These are phyloP conservation scores for Etia nguti DNA, from an alignment of 2,113 vertebrate genomes.

Conservation along the genomic window DNA sequence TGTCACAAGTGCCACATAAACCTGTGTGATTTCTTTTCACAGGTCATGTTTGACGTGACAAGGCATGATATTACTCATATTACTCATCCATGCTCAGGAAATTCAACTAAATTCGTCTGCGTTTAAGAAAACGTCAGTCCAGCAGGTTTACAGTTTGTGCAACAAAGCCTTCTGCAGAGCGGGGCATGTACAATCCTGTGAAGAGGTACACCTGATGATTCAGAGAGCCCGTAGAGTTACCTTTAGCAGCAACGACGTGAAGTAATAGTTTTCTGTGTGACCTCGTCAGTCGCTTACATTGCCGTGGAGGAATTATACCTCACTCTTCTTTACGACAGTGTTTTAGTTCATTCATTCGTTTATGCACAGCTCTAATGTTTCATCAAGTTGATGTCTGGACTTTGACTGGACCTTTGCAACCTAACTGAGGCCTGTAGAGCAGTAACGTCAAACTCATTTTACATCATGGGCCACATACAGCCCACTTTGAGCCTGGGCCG, in stretches of 20 bases:
- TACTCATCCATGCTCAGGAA: background rate
- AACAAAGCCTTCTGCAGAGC: background rate
- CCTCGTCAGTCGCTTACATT: background rate
- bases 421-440: background rate
- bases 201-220: background rate
- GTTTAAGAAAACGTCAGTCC: background rate
- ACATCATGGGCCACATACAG: background rate
- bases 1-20: background rate
- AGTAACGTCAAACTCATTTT: background rate
- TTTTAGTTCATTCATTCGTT: background rate
- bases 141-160: background rate
- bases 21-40: background rate
- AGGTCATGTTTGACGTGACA: background rate
- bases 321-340: background rate
- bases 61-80: background rate
- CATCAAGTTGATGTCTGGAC: background rate
- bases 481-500: background rate
- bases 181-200: background rate
- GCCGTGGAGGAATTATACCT: background rate
- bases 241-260: background rate
- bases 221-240: background rate
- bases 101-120: background rate
- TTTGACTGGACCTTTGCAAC: rapidly evolving
- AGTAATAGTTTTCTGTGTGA: background rate
- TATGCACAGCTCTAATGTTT: background rate